A percentile compares a stretch with the other conserved stretches of the same genome.
Evolutionary conservation across 2,113 vertebrate species (phyloP).

Genomic region (Hylia prasina): DNA sequence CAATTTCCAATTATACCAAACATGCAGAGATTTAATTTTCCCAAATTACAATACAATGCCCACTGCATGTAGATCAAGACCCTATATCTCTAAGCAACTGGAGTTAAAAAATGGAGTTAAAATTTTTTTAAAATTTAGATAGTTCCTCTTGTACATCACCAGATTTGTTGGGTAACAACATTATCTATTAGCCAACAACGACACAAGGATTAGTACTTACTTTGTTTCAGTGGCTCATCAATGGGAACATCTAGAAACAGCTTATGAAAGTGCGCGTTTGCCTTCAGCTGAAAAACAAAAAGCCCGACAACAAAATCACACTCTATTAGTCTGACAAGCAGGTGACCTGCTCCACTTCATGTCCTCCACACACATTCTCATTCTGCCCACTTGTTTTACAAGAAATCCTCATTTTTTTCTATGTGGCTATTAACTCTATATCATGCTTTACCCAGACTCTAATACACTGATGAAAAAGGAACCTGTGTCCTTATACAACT

Average conservation of each 20-base stretch:
- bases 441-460: background rate
- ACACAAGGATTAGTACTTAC: slow-evolving; percentile 72
- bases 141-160: background rate
- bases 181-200: background rate
- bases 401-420: background rate
- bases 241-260: slow-evolving; percentile 89
- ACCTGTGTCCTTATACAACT: background rate
- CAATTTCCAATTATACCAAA: background rate
- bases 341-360: background rate
- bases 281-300: slow-evolving; percentile 81
- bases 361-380: background rate
- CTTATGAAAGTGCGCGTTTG: slow-evolving; percentile 94
- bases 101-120: background rate
- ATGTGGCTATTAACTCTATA: background rate
- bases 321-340: background rate
- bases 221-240: slow-evolving; percentile 88
- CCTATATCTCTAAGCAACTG: background rate
- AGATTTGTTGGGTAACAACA: background rate
- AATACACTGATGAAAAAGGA: background rate
- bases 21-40: background rate
- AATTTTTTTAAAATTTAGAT: background rate
- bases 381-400: background rate
- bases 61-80: background rate
- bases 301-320: background rate
- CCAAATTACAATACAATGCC: background rate